Evolutionary conservation across 2,113 vertebrate genomes (phyloP), one percentile per base, ranked within the genome.

Genomic region (Phaethon lepturus): DNA sequence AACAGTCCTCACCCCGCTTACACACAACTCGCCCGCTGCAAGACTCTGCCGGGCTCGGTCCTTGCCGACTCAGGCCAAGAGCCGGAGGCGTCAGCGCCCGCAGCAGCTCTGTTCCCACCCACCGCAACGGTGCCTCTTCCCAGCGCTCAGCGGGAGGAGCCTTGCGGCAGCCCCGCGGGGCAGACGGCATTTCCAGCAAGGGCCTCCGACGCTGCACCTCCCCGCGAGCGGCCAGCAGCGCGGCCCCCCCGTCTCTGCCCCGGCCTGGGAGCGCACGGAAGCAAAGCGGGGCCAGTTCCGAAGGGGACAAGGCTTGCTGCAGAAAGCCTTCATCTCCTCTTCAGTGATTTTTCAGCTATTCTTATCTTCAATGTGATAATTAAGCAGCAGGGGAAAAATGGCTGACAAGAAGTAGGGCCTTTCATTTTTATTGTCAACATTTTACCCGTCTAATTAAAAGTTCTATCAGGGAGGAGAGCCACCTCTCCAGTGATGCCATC

Each of bases 401-500:
- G 24, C 45, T 53, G 77, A 44, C 35, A 35, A 74, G 53, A 62
- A 89, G 60, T 9, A 49, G 47, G 17, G 47, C 79, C 53, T 50
- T 85, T 72, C 74, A 38, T 49, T 88, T 77, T 64, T 58, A 40
- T 71, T 72, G 45, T 77, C 83, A 62, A 25, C 28, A 16, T 74
- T 69, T 47, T 42, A 23, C 56, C 77, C 24, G 10, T 53, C 86
- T 94, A 69, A 69, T 95, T 80, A 86, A 38, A 93, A 81, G 56
- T 77, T 94, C 49, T 8, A 47, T 38, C 40, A 53, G 91, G 88
- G 72, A 86, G 85, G 53, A 95, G 67, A 74, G 56, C n/a, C 93
- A 90, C 91, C 83, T 68, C 75, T 89, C 86, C 95, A 92, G 74
- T 33, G n/a, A 95, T 90, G 96, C 97, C 96, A 96, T 95, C 80